Percentiles rank a stretch among this genome's conserved stretches.
Conservation (phyloP, 2,888 invertebrate genomes). For the Tetrapedia diversipes region DNA sequence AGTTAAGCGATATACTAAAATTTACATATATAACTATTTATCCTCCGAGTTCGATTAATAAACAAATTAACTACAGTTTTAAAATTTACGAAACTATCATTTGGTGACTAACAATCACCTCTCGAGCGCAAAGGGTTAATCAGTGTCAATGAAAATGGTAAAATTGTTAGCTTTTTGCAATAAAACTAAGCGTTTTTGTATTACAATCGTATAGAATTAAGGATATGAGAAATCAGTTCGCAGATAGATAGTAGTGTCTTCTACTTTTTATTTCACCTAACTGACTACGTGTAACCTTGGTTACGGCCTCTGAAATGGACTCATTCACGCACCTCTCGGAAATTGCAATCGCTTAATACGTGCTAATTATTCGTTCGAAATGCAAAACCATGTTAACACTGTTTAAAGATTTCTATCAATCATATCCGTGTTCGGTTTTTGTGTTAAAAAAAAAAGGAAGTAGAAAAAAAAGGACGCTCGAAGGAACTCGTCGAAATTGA, state of each 20-base stretch:
- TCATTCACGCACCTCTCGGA: slow-evolving; percentile 34
- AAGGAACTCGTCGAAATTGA: neutral
- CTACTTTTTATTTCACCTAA: neutral
- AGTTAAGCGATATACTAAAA: too few species aligned
- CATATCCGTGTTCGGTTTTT: neutral
- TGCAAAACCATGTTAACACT: slow-evolving; percentile 21
- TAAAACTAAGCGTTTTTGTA: too few species aligned
- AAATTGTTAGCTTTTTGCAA: too few species aligned
- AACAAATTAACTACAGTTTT: too few species aligned
- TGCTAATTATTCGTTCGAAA: slow-evolving; percentile 49
- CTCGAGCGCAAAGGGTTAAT: too few species aligned
- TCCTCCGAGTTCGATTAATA: too few species aligned
- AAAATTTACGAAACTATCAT: too few species aligned
- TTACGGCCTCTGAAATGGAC: slow-evolving; percentile 26
- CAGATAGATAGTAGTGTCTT: neutral
- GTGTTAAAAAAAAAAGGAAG: neutral
- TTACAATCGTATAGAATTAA: too few species aligned
- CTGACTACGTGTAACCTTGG: slow-evolving; percentile 17
- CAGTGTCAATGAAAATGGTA: too few species aligned
- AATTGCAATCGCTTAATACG: slow-evolving; percentile 50
- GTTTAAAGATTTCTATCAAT: neutral
- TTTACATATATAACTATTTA: too few species aligned
- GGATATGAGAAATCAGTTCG: neutral
- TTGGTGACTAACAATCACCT: too few species aligned
- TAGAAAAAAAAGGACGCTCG: neutral